Evolutionary conservation across 1,140 invertebrate genomes (phyloP), one percentile per base, ranked within the genome.

Genomic region (Eciton burchellii): DNA sequence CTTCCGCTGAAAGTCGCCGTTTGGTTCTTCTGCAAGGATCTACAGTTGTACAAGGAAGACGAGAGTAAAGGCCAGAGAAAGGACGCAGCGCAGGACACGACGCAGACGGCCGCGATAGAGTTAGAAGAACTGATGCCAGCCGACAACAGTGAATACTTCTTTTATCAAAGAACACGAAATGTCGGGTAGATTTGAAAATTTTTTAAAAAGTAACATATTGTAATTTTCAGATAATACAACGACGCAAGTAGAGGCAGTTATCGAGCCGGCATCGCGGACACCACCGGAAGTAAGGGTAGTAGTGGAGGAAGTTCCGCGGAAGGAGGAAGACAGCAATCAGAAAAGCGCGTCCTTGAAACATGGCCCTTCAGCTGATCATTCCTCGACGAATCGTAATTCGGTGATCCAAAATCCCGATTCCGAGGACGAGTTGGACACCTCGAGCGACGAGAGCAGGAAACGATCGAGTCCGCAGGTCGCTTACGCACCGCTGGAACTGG

Each of bases 401-500:
- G 57, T n/a, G 12, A 71, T 68, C 5, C 85, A 16, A 9, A 71
- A 71, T 9, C 11, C 68, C 1, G 84, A 87, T 11, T 88, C 88
- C 4, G 91, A 91, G 4, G 84, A 92, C 19, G 91, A 92, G 5
- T n/a, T 88, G 11, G 90, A 91, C 11, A 91, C 84, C 62, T 92
- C 92, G 6, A 91, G 85, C 16, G 92, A 91, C 29, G 92, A 92
- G 0, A 82, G 71, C 8, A 85, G 83, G 3, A 88, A 86, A 49
- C 62, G 56, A 49, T 84, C 91, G 0, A 88, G 57, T 26, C 73
- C 90, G 0, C 89, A 81, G 57, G 86, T 93, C 9, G 84, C 88
- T 0, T 94, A 94, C 57, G 89, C 76, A 70, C 92, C 92, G 0
- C 54, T 94, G 11, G 91, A 92, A 54, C 5, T 92, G 11, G 92